Evolutionary conservation across 2,797 vertebrate genomes (phyloP), one percentile per base, ranked within the genome.

Genomic region (Bovichtus diacanthus): DNA sequence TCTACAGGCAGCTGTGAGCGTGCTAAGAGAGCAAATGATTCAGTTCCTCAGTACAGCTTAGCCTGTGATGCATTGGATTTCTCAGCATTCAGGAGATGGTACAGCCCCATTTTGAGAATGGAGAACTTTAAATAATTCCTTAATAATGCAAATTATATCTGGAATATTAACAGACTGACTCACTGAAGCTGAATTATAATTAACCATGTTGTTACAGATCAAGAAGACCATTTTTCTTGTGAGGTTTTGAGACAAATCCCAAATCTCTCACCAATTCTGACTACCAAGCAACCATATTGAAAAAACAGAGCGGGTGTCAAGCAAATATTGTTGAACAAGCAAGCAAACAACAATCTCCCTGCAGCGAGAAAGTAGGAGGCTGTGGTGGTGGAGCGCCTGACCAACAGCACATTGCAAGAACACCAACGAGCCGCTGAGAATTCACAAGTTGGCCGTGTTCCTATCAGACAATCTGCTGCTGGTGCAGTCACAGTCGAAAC

Each of bases 11-110:
- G 83, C 77, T 86, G 72, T 78, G 87, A 91, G 88, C 80, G 70
- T 90, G 91, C 84, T 54, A 81, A 76, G 85, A 87, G 79, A 91
- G 86, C 80, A 86, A 90, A 91, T 85, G 65, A 88, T 82, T 83
- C 74, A 76, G 74, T 76, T 88, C 66, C 67, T 75, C 78, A 41
- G 50, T 76, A 62, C 56, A 68, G 67, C 54, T 72, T 71, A 34
- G 54, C 73, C 74, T 60, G 58, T 61, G 84, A 84, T 81, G 82
- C 69, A 77, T 70, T 69, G 58, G 47, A 79, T 82, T 69, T 67
- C 61, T 75, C 61, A 82, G 74, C 63, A 83, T 78, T 87, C 60
- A 64, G 49, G 62, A 74, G 66, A 79, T 8, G 6, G 5, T 2
- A 31, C 34, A 23, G 50, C 82, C 50, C 58, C 50, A 46, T 78